These are phyloP conservation scores for Tribolium madens DNA, from an alignment of 1,140 invertebrate genomes.

Conservation along the genomic window DNA sequence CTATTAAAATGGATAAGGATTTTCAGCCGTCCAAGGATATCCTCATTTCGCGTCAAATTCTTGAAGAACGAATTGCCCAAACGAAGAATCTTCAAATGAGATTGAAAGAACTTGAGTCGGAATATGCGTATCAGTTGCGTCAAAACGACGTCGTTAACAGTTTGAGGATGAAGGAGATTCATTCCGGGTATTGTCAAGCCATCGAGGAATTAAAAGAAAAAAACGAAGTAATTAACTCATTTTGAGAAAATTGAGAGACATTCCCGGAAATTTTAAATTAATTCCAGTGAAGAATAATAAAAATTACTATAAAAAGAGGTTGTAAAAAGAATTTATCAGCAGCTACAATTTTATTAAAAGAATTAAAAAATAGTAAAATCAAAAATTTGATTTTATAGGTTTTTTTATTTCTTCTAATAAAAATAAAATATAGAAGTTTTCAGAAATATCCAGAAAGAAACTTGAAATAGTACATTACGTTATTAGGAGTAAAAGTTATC, in stretches of 20 bases:
- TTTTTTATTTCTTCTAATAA: no score
- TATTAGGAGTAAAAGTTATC: no score
- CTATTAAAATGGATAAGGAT: constrained; percentile 78
- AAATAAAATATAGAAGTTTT: no score
- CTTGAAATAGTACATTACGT: no score
- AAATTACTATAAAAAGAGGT: no score
- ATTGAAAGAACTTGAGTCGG: constrained; percentile 79
- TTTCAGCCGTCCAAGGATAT: constrained; percentile 82
- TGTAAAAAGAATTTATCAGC: no score
- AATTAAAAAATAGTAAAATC: no score
- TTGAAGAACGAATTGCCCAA: constrained; percentile 74
- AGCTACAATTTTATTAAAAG: no score
- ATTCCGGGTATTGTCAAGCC: constrained; percentile 75
- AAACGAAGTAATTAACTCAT: constrained; percentile 71
- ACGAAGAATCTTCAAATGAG: constrained; percentile 74
- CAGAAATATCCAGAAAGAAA: no score
- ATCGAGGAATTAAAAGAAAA: constrained; percentile 79
- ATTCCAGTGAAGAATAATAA: no score
- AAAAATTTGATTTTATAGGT: no score
- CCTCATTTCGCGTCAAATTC: constrained; percentile 74
- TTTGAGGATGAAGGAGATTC: constrained; percentile 75
- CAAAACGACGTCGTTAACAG: constrained; percentile 76
- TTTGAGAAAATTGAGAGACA: not conserved
- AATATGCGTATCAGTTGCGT: constrained; percentile 78
- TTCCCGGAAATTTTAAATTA: no score